phyloP scores from a whole-genome alignment of 2,113 vertebrate genomes.

The Oreotrochilus melanogaster region DNA sequence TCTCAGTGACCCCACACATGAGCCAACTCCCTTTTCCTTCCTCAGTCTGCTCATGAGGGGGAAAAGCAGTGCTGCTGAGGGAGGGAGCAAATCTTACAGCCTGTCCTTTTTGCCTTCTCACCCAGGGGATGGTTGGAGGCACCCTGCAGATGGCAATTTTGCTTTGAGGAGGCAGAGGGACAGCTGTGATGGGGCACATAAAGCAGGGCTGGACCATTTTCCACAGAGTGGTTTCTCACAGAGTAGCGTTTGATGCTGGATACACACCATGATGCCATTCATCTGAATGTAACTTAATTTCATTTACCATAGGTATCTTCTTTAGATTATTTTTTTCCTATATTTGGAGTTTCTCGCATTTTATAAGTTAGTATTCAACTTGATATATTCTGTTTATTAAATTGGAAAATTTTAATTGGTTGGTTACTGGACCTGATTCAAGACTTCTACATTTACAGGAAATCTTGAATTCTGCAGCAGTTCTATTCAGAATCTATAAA shows the following conservation, averaged over 20 bases:
- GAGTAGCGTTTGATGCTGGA: background rate
- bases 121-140: background rate
- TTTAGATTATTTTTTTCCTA: background rate
- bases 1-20: background rate
- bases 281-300: background rate
- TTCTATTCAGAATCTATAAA: background rate
- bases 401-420: background rate
- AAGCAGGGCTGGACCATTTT: background rate
- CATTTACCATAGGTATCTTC: background rate
- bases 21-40: background rate
- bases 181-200: background rate
- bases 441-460: background rate
- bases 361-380: background rate
- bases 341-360: background rate
- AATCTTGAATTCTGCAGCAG: background rate
- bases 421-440: background rate
- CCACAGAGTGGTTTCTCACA: background rate
- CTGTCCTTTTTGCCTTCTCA: background rate
- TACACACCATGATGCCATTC: background rate
- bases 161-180: background rate
- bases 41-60: background rate
- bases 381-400: background rate
- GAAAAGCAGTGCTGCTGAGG: background rate
- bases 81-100: background rate
- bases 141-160: background rate